Evolutionary conservation across 2,797 vertebrate species (phyloP), one percentile per base, ranked within the genome.

Genomic region (Babyrousa celebensis): DNA sequence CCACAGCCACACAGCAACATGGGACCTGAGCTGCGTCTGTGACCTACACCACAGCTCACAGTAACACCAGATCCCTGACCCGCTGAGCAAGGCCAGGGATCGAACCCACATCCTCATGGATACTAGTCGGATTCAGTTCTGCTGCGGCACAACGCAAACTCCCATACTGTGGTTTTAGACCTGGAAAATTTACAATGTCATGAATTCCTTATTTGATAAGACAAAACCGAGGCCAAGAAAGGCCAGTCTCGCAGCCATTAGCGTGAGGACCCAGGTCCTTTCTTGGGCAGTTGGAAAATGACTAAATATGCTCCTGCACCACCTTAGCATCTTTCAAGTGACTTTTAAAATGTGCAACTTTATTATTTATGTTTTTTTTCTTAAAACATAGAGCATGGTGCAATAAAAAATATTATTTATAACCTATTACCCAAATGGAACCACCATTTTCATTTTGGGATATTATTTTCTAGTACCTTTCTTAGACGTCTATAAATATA

Each of bases 361-460:
- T 63, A 89, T n/a, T 48, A 90, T 78, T 87, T 84, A 88, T 88
- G 29, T 78, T 18, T 36, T 74, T 74, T 80, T 62, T 63, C 10
- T 89, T 48, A 94, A 92, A 60, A 40, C 43, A 40, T 72, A 29
- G 40, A 84, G 18, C n/a, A 85, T 20, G 12, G 48, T 85, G 12
- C 43, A 36, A 52, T 91, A 40, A 75, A 93, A 89, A 90, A 78
- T 12, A 63, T 72, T 3, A 29, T 43, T 43, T 56, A 63, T 1
- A 79, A 58, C 10, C 18, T 40, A 58, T 23, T 68, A 84, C 87
- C 16, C 48, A 74, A 92, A 62, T 25, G 72, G 5, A 94, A 67
- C n/a, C 20, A 48, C 7, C 54, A 15, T 68, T 96, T 96, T 82
- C n/a, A 89, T 72, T 89, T 86, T 89, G 25, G 15, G 8, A 65